phyloP scores from a whole-genome alignment of 2,888 invertebrate genomes.

The Tubulanus polymorphus region DNA sequence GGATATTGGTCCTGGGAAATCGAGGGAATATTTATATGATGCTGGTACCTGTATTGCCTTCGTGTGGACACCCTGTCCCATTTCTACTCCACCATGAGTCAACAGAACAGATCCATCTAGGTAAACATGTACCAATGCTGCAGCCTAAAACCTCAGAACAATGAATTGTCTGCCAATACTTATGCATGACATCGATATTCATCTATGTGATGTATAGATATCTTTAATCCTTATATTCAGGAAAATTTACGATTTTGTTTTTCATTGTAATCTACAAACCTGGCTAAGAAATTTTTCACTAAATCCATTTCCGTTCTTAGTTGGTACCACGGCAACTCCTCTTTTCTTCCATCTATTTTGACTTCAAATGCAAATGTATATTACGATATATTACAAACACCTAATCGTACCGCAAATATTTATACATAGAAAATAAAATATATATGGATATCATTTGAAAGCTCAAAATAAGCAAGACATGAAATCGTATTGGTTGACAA shows the following conservation, averaged over 20 bases:
- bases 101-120: conserved; percentile 53
- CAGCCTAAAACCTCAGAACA: conserved; percentile 21
- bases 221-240: too few species aligned
- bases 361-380: conserved; percentile 23
- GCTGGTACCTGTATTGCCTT: conserved; percentile 43
- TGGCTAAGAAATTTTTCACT: conserved; percentile 56
- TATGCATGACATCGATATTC: too few species aligned
- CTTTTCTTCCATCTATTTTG: conserved; percentile 45
- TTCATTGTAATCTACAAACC: conserved; percentile 34
- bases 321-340: conserved; percentile 33
- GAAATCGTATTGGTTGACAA: too few species aligned
- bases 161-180: not conserved
- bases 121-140: conserved; percentile 39
- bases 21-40: too few species aligned
- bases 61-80: conserved; percentile 43
- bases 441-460: not conserved
- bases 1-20: too few species aligned
- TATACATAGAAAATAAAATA: not conserved
- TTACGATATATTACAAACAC: too few species aligned
- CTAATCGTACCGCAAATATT: too few species aligned
- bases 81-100: conserved; percentile 41
- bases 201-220: too few species aligned
- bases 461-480: not conserved
- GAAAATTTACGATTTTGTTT: too few species aligned
- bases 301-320: conserved; percentile 36